A percentile compares a stretch with the other conserved stretches of the same genome.
Evolutionary conservation across 2,797 vertebrate genomes (phyloP).

Genomic region (Valencia hispanica): DNA sequence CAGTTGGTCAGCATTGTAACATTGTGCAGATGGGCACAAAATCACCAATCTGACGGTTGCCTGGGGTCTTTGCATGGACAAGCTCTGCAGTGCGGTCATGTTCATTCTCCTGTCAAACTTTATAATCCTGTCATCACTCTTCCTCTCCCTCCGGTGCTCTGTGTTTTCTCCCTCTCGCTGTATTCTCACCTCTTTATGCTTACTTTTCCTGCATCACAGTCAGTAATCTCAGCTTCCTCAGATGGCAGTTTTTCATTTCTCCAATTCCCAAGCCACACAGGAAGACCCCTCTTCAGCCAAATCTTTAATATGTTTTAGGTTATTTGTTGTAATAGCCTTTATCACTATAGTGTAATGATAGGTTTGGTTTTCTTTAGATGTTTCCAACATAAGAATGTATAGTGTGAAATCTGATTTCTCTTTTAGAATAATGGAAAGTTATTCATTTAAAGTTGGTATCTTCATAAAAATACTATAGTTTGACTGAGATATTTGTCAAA

Average conservation of each 20-base stretch:
- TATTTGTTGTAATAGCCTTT: slow-evolving; percentile 11
- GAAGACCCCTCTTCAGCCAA: background rate
- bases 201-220: slow-evolving; percentile 34
- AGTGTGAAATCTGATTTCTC: background rate
- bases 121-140: slow-evolving; percentile 63
- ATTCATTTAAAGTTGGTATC: too few relatives aligned
- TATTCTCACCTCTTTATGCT: slow-evolving; percentile 8
- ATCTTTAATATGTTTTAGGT: slow-evolving; percentile 10
- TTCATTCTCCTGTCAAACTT: slow-evolving; percentile 67
- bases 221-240: slow-evolving; percentile 8
- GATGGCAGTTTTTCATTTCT: slow-evolving; percentile 14
- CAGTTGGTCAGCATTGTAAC: slow-evolving; percentile 49
- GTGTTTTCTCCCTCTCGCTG: slow-evolving; percentile 14
- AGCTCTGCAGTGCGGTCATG: slow-evolving; percentile 58
- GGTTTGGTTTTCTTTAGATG: background rate
- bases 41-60: slow-evolving; percentile 59
- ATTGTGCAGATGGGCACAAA: slow-evolving; percentile 68
- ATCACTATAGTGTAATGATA: background rate
- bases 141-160: slow-evolving; percentile 26
- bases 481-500: too few relatives aligned
- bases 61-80: slow-evolving; percentile 55
- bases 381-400: background rate
- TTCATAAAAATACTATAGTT: too few relatives aligned
- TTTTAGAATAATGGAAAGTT: background rate
- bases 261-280: background rate